phyloP scores from a whole-genome alignment of 2,888 invertebrate genomes.

The Dryobotodes eremita region DNA sequence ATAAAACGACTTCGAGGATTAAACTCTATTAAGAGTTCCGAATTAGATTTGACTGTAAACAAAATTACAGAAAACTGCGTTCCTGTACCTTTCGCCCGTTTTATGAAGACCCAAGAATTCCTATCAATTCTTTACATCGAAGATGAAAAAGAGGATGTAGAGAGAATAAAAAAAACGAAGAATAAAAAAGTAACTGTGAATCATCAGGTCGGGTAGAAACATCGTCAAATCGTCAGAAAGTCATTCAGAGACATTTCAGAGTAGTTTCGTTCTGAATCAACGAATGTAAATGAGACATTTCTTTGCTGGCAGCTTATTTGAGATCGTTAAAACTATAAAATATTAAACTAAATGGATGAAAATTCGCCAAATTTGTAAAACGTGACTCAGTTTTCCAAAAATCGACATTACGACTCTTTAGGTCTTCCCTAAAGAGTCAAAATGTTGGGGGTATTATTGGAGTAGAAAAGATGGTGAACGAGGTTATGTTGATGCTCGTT shows the following conservation, averaged over 20 bases:
- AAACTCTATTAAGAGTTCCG: no score
- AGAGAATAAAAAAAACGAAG: neutral
- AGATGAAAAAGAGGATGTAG: neutral
- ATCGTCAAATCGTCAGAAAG: constrained; percentile 8
- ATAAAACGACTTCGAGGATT: neutral
- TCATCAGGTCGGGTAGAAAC: constrained; percentile 13
- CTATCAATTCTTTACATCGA: neutral
- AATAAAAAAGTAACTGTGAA: neutral
- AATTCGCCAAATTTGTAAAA: neutral
- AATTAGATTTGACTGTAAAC: neutral
- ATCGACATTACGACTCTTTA: no score
- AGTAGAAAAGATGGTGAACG: neutral
- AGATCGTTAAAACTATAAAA: constrained; percentile 15
- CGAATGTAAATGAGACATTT: neutral
- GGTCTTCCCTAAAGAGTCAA: no score
- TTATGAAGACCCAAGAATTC: neutral
- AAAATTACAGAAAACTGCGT: neutral
- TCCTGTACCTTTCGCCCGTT: neutral
- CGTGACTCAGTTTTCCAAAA: neutral
- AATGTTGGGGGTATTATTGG: neutral
- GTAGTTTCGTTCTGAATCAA: constrained; percentile 14
- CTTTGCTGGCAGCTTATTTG: constrained; percentile 19
- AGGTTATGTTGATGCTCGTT: neutral
- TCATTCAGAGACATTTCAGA: constrained; percentile 21
- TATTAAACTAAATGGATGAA: neutral